phyloP scores from a whole-genome alignment of 2,113 vertebrate species.

The Hippocampus barbouri region DNA sequence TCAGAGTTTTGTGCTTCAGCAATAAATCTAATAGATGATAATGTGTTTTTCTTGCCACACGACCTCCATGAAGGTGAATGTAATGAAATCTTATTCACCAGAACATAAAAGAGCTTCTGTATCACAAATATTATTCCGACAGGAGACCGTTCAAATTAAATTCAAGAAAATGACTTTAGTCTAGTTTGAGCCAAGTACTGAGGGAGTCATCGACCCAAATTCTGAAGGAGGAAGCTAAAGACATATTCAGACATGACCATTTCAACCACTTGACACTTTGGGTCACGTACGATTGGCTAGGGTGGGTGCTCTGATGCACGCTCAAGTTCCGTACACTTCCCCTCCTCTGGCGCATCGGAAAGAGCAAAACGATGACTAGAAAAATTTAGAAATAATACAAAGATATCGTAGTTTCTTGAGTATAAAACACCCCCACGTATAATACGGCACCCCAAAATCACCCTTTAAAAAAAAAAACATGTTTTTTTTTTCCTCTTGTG shows the following conservation, averaged over 20 bases:
- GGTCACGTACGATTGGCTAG: neutral
- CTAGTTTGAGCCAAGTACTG: neutral
- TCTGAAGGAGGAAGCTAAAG: neutral
- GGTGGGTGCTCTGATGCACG: neutral
- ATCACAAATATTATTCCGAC: neutral
- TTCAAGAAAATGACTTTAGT: neutral
- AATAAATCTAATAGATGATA: neutral
- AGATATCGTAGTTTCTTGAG: too few species aligned
- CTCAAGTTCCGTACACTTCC: neutral
- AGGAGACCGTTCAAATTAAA: neutral
- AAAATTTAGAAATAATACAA: too few species aligned
- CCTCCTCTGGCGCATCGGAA: too few species aligned
- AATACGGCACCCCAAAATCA: too few species aligned
- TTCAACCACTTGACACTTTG: neutral
- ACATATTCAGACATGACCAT: neutral
- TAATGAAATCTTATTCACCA: constrained; percentile 1
- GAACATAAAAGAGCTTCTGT: neutral
- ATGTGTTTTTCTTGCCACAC: neutral
- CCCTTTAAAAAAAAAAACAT: too few species aligned
- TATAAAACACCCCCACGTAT: too few species aligned
- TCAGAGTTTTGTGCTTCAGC: neutral
- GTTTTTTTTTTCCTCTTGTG: too few species aligned
- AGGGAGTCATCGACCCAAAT: constrained; percentile 10
- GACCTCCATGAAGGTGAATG: neutral
- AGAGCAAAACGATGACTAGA: too few species aligned